These are phyloP conservation scores for Sinotaia quadrata DNA, from an alignment of 2,888 invertebrate species.

Conservation along the genomic window DNA sequence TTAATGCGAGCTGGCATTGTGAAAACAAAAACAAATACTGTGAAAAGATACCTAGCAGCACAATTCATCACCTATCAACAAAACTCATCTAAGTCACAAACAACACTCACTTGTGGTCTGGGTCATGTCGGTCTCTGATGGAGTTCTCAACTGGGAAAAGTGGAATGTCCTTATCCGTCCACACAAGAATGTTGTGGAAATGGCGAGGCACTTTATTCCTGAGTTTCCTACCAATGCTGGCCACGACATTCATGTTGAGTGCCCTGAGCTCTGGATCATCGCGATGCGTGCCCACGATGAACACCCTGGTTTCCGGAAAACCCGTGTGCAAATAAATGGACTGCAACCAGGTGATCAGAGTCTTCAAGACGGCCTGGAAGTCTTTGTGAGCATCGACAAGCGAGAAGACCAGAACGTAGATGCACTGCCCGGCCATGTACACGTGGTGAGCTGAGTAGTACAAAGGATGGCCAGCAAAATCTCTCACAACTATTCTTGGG, in stretches of 20 bases:
- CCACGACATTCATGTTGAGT: constrained; percentile 25
- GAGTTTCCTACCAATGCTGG: constrained; percentile 30
- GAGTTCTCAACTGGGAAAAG: constrained; percentile 47
- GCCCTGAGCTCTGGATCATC: constrained; percentile 34
- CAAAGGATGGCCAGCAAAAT: constrained; percentile 48
- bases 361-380: constrained; percentile 31
- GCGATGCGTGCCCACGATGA: constrained; percentile 46
- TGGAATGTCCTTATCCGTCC: constrained; percentile 43
- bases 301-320: constrained; percentile 38
- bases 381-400: constrained; percentile 42
- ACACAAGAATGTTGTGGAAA: constrained; percentile 47
- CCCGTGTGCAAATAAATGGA: constrained; percentile 44
- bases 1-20: no score
- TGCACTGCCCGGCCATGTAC: constrained; percentile 47
- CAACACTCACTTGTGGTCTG: constrained; percentile 33
- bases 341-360: constrained; percentile 44
- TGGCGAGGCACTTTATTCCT: constrained; percentile 34
- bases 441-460: constrained; percentile 49
- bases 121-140: constrained; percentile 33
- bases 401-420: constrained; percentile 46
- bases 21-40: background rate
- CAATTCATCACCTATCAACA: no score
- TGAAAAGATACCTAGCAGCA: constrained; percentile 3
- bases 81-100: no score
- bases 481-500: constrained; percentile 40